phyloP scores from a whole-genome alignment of 2,113 vertebrate species.

The Anarhynchus alexandrinus region DNA sequence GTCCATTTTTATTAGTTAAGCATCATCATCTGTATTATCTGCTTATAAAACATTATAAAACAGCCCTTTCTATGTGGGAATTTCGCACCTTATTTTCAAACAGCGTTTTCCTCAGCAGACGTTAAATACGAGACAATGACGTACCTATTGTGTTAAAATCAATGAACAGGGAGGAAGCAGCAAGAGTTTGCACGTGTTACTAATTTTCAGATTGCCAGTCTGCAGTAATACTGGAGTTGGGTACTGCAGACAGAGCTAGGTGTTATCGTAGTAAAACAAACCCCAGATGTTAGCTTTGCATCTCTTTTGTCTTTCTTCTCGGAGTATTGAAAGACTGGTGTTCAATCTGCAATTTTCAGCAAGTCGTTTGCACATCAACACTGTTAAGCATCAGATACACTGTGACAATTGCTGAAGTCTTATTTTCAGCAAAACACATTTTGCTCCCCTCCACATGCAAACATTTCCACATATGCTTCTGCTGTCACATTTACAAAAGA shows the following conservation, averaged over 20 bases:
- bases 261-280: not conserved
- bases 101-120: not conserved
- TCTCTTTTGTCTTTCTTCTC: not conserved
- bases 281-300: not conserved
- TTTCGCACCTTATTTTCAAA: not conserved
- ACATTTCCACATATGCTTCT: conserved; percentile 36
- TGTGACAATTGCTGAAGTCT: not conserved
- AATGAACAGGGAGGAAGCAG: not conserved
- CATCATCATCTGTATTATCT: not conserved
- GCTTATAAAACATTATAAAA: not conserved
- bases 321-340: not conserved
- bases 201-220: not conserved
- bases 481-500: conserved; percentile 6
- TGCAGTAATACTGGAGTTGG: not conserved
- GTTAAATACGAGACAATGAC: not conserved
- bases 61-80: not conserved
- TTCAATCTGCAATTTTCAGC: not conserved
- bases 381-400: not conserved
- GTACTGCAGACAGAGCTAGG: not conserved
- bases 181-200: not conserved
- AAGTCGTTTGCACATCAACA: not conserved
- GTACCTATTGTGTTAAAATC: not conserved
- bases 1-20: not conserved
- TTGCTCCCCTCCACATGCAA: not conserved
- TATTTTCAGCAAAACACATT: conserved; percentile 37